Evolutionary conservation across 2,888 invertebrate genomes (phyloP), one percentile per base, ranked within the genome.

Genomic region (Cremastinae sp.): DNA sequence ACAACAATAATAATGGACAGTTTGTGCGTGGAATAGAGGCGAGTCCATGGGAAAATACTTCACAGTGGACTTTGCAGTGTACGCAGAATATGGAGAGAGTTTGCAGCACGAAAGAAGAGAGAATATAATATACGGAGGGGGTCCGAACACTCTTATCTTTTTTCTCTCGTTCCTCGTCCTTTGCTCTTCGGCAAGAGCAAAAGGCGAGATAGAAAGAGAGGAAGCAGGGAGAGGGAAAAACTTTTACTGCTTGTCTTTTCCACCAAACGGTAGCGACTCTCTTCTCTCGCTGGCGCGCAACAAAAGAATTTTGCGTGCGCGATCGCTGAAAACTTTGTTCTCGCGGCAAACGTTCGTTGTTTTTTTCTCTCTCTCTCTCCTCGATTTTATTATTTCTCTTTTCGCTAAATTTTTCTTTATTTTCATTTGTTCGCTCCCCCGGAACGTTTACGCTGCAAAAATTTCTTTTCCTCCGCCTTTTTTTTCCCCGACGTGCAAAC

Each of bases 11-110:
- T 38, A 20, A 64, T 51, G 22, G 41, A 64, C 14, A 34, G 51
- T 51, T 38, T 36, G 59, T 38, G 28, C 22, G 43, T 59, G 28
- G 22, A 9, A 59, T 59, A 22, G 45, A 34, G 43, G 43, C 28
- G 14, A 45, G 54, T 66, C 54, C 54, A 64, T 66, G 66, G 43
- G 70, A 68, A 65, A 68, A 74, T 41, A 69, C 54, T 61, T 68
- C 66, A 45, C 61, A 41, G 41, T 68, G 38, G 73, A 74, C 28
- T 74, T 61, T 41, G 5, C 5, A 49, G 61, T 28, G 20, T 51
- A 36, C 20, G n/a, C 45, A 28, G 28, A 28, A 28, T 28, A n/a
- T n/a, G n/a, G n/a, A 5, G 28, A 28, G 47, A 38, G 56, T 58
- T 58, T 51, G 58, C 58, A 45, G 58, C 56, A 72, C 65, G 41